Percentiles rank a stretch among this genome's conserved stretches.
These are phyloP conservation scores for Heterocephalus glaber DNA, from an alignment of 2,113 vertebrate genomes.

Conservation along the genomic window DNA sequence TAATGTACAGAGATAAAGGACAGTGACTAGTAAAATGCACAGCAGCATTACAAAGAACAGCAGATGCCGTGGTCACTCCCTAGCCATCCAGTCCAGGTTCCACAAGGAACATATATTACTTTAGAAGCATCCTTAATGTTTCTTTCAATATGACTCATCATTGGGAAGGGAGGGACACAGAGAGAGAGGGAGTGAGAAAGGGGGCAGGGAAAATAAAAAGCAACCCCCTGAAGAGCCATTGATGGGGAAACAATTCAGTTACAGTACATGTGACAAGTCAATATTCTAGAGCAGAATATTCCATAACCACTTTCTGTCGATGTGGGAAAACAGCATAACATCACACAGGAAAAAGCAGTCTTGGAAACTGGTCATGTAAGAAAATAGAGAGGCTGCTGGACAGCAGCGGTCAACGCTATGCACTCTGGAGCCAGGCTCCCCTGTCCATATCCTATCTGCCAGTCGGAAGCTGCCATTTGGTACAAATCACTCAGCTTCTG, in stretches of 20 bases:
- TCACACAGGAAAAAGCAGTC: neutral
- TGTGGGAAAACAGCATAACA: neutral
- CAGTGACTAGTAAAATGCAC: neutral
- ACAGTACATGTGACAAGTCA: neutral
- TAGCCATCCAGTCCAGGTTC: neutral
- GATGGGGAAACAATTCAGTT: neutral
- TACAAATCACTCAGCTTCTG: neutral
- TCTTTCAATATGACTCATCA: constrained; percentile 2
- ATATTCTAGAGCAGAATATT: neutral
- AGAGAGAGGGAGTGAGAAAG: neutral
- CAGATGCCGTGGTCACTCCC: neutral
- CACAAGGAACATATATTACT: neutral
- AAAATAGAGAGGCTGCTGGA: neutral
- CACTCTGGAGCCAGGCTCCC: too few relatives aligned
- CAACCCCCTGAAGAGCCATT: neutral
- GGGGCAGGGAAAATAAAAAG: neutral
- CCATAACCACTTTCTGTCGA: neutral
- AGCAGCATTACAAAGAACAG: neutral
- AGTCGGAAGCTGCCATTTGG: too few relatives aligned
- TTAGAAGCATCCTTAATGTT: neutral
- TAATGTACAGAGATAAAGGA: neutral
- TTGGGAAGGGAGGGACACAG: neutral
- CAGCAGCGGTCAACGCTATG: neutral
- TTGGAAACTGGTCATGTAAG: accelerated
- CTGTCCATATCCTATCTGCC: neutral